A percentile compares a stretch with the other conserved stretches of the same genome.
Evolutionary conservation across 2,888 invertebrate species (phyloP).

Genomic region (Xestobium rufovillosum): DNA sequence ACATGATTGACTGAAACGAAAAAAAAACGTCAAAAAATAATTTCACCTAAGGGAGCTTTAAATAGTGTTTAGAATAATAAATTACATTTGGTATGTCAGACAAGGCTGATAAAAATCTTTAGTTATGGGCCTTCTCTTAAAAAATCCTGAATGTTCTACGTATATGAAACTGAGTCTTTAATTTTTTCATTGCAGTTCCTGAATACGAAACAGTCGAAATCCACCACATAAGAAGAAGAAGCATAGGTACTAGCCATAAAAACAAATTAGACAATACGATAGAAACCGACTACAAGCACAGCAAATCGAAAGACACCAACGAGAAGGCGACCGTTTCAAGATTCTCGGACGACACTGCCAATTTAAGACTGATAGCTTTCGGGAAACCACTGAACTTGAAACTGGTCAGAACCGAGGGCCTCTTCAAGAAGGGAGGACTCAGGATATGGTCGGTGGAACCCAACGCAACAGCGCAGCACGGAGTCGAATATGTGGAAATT

Average conservation of each 20-base stretch:
- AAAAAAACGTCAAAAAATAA: too few relatives aligned
- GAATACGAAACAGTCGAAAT: slow-evolving; percentile 77
- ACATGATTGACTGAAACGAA: too few relatives aligned
- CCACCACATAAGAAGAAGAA: slow-evolving; percentile 51
- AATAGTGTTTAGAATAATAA: too few relatives aligned
- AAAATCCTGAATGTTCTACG: too few relatives aligned
- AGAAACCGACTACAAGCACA: slow-evolving; percentile 33
- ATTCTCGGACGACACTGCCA: slow-evolving; percentile 52
- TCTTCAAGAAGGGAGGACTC: slow-evolving; percentile 67
- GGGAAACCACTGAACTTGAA: slow-evolving; percentile 68
- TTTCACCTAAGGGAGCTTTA: too few relatives aligned
- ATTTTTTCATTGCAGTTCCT: slow-evolving; percentile 53
- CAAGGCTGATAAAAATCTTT: too few relatives aligned
- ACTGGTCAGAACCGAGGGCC: slow-evolving; percentile 67
- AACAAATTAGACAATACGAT: slow-evolving; percentile 30
- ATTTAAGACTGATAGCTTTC: slow-evolving; percentile 71
- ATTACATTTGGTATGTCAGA: too few relatives aligned
- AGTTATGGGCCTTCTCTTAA: too few relatives aligned
- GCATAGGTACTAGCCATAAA: slow-evolving; percentile 20
- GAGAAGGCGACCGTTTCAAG: slow-evolving; percentile 39
- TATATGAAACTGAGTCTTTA: slow-evolving; percentile 6
- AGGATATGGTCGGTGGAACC: slow-evolving; percentile 76
- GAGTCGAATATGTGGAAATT: slow-evolving; percentile 71
- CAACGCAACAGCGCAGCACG: slow-evolving; percentile 69
- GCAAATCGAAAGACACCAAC: slow-evolving; percentile 34